phyloP scores from a whole-genome alignment of 1,140 invertebrate genomes.

The Meteorus sp. region DNA sequence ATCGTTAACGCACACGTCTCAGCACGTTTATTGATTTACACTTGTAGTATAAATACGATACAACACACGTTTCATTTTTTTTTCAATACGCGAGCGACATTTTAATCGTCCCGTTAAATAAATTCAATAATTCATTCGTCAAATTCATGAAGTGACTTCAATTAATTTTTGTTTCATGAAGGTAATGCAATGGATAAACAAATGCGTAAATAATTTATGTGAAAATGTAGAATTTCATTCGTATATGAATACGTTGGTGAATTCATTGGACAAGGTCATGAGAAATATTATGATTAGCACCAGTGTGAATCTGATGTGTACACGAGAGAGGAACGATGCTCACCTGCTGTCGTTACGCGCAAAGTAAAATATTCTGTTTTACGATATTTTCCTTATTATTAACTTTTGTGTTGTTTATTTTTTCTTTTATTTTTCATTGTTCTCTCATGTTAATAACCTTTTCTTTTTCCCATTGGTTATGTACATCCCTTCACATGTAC shows the following conservation, averaged over 20 bases:
- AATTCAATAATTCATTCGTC: neutral
- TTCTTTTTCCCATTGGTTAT: neutral
- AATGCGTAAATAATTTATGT: no score
- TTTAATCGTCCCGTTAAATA: no score
- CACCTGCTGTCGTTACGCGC: conserved; percentile 15
- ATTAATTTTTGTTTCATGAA: no score
- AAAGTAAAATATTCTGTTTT: neutral
- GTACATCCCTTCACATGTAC: neutral
- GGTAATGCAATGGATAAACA: no score
- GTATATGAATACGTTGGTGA: neutral
- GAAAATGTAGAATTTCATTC: neutral
- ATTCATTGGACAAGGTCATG: neutral
- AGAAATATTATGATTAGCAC: conserved; percentile 15
- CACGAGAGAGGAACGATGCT: neutral
- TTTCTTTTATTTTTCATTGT: neutral
- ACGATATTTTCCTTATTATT: neutral
- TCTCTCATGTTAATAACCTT: conserved; percentile 19
- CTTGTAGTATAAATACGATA: no score
- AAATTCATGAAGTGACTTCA: no score
- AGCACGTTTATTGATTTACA: no score
- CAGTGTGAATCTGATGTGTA: neutral
- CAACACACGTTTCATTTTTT: no score
- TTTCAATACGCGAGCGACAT: no score
- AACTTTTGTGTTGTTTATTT: neutral
- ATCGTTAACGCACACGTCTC: no score